A percentile compares a stretch with the other conserved stretches of the same genome.
These are phyloP conservation scores for Lochmaea capreae DNA, from an alignment of 2,888 invertebrate species.

Conservation along the genomic window DNA sequence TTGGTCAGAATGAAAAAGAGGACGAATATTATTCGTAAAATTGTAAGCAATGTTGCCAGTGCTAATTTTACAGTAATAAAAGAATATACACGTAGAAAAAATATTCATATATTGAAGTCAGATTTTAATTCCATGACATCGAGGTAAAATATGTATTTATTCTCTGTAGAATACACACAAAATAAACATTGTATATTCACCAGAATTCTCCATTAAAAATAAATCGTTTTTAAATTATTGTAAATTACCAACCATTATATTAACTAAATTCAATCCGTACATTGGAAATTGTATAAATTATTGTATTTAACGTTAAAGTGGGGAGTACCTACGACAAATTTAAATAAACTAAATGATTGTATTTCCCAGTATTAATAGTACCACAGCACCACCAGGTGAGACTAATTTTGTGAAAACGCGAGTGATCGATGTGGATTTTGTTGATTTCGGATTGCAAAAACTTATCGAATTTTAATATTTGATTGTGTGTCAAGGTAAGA, in stretches of 20 bases:
- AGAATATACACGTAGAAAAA: no score
- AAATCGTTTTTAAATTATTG: background rate
- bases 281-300: background rate
- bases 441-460: background rate
- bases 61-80: no score
- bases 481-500: background rate
- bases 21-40: no score
- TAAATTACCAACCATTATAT: background rate
- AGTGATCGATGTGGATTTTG: conserved; percentile 8
- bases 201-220: background rate
- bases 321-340: conserved; percentile 13
- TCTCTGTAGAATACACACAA: no score
- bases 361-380: conserved; percentile 9
- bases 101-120: no score
- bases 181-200: no score
- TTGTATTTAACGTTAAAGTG: background rate
- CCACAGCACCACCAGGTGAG: background rate
- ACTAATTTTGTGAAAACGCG: conserved; percentile 8
- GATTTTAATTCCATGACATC: no score
- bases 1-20: no score
- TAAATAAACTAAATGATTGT: conserved; percentile 6
- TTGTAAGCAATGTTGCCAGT: no score
- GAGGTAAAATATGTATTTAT: no score
- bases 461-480: background rate
- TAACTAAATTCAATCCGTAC: background rate